Conservation (phyloP, 2,888 invertebrate genomes). For the Ectropis crepuscularia region DNA sequence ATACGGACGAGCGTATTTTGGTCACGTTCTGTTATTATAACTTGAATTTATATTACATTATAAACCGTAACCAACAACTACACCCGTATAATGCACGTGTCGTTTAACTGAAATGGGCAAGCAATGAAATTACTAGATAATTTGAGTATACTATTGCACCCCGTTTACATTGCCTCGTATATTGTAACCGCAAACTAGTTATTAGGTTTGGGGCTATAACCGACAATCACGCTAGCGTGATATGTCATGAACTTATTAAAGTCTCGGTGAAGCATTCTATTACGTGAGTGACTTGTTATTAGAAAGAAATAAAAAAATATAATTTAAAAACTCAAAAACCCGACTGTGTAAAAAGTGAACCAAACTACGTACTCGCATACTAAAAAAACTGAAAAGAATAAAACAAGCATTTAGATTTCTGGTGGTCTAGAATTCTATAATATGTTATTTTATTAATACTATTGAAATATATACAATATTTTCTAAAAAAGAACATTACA, state of each 20-base stretch:
- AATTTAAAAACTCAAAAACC: no score
- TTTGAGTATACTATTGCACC: slow-evolving; percentile 22
- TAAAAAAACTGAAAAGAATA: no score
- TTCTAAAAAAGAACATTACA: no score
- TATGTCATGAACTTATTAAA: slow-evolving; percentile 6
- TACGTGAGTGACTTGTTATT: background rate
- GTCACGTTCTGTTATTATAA: slow-evolving; percentile 45
- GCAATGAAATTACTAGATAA: slow-evolving; percentile 28
- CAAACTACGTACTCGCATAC: no score
- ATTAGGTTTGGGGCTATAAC: slow-evolving; percentile 24
- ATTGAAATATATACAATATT: no score
- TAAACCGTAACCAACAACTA: slow-evolving; percentile 23
- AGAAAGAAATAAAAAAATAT: no score
- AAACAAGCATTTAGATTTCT: no score
- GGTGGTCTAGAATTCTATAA: no score
- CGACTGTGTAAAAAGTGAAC: no score
- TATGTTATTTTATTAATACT: no score
- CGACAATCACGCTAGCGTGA: slow-evolving; percentile 16
- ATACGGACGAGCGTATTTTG: slow-evolving; percentile 41
- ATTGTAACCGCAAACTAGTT: slow-evolving; percentile 20
- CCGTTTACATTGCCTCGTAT: slow-evolving; percentile 12
- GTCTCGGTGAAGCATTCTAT: background rate
- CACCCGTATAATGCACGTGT: slow-evolving; percentile 17
- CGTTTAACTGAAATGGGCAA: slow-evolving; percentile 23
- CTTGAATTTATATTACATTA: slow-evolving; percentile 39